phyloP scores from a whole-genome alignment of 2,797 vertebrate species.

The Fundulus diaphanus region DNA sequence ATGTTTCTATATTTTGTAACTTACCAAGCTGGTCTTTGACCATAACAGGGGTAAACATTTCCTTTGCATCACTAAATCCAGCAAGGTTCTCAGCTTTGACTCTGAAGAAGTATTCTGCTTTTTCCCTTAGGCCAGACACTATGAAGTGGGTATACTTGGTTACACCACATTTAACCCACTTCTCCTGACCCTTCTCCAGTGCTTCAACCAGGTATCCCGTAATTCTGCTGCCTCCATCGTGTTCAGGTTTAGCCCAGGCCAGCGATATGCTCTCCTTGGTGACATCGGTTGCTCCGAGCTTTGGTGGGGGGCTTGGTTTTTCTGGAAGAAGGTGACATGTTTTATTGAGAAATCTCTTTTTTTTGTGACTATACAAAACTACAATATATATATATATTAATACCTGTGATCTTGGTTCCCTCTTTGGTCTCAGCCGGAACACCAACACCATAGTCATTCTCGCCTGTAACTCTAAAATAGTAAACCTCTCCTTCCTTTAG shows the following conservation, averaged over 20 bases:
- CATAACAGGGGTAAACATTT: slow-evolving; percentile 89
- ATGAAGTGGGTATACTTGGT: slow-evolving; percentile 88
- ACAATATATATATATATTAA: slow-evolving; percentile 25
- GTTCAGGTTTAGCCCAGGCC: slow-evolving; percentile 95
- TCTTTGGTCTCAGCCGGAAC: slow-evolving; percentile 91
- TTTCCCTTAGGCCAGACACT: slow-evolving; percentile 91
- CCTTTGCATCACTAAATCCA: slow-evolving; percentile 92
- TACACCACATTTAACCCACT: slow-evolving; percentile 93
- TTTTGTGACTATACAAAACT: neutral
- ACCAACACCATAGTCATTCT: slow-evolving; percentile 95
- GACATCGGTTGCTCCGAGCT: slow-evolving; percentile 90
- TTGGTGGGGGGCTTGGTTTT: slow-evolving; percentile 97
- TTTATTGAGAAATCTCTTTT: slow-evolving; percentile 5
- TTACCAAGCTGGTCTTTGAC: slow-evolving; percentile 95
- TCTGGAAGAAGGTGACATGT: slow-evolving; percentile 78
- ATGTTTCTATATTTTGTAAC: slow-evolving; percentile 41
- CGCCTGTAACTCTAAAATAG: slow-evolving; percentile 95
- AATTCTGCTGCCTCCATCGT: slow-evolving; percentile 96
- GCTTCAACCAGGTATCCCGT: slow-evolving; percentile 91
- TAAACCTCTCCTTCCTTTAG: slow-evolving; percentile 93
- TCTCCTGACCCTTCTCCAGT: slow-evolving; percentile 95
- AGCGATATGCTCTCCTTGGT: slow-evolving; percentile 93
- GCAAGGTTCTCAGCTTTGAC: slow-evolving; percentile 96
- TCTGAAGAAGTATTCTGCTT: slow-evolving; percentile 95
- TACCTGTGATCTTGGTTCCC: slow-evolving; percentile 97